phyloP scores from a whole-genome alignment of 1,140 invertebrate species.

The Drosophila albomicans region DNA sequence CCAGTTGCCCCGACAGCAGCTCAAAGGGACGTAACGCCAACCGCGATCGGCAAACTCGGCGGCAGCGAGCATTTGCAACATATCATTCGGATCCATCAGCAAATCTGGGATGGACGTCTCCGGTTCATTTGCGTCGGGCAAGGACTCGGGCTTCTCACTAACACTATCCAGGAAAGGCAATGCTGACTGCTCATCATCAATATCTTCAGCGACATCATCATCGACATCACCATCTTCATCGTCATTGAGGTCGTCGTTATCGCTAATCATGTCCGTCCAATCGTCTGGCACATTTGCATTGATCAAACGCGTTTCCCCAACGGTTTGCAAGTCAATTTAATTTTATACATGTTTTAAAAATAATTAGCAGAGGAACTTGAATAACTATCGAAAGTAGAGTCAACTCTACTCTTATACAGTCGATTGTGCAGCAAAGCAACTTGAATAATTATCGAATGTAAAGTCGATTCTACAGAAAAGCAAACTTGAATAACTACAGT shows the following conservation, averaged over 20 bases:
- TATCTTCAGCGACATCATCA: not conserved
- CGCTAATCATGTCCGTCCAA: slow-evolving; percentile 57
- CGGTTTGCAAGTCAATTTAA: no score
- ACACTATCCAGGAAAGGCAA: not conserved
- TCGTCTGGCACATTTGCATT: slow-evolving; percentile 42
- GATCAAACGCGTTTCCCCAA: not conserved
- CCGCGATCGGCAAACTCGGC: slow-evolving; percentile 64
- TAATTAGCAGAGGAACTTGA: no score
- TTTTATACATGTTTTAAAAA: no score
- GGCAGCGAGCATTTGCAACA: slow-evolving; percentile 58
- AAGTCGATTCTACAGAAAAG: no score
- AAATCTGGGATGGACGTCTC: slow-evolving; percentile 2
- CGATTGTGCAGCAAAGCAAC: no score
- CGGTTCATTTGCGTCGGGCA: not conserved
- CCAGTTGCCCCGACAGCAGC: slow-evolving; percentile 50
- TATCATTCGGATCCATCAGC: slow-evolving; percentile 1
- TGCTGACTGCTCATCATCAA: not conserved
- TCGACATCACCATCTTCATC: not conserved
- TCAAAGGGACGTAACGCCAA: slow-evolving; percentile 66
- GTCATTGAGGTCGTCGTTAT: slow-evolving; percentile 26
- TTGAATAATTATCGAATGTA: no score
- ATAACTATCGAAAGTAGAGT: no score
- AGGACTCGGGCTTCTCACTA: slow-evolving; percentile 2
- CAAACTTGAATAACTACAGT: no score
- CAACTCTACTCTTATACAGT: no score